Conservation (phyloP, 2,888 invertebrate genomes). For the Pseudococcus longispinus region DNA sequence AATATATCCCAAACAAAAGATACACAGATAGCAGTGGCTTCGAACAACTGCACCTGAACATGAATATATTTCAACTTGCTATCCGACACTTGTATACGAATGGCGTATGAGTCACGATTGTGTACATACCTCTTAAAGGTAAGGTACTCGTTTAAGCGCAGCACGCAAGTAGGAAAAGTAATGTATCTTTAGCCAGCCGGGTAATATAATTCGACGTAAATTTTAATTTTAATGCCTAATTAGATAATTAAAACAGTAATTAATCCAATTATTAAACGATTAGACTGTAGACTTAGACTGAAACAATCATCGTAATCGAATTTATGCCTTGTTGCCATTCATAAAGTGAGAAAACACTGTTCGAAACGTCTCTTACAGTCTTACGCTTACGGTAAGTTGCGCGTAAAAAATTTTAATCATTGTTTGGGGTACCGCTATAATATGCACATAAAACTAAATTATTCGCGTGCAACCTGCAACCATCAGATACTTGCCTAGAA, state of each 20-base stretch:
- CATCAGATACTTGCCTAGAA: not conserved
- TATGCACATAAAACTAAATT: not conserved
- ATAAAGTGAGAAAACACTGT: not conserved
- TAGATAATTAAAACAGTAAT: not conserved
- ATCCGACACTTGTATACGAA: conserved; percentile 15
- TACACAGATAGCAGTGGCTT: not conserved
- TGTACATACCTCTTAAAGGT: not conserved
- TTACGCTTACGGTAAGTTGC: not conserved
- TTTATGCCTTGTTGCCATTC: not conserved
- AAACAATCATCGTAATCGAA: not conserved
- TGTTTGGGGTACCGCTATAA: not conserved
- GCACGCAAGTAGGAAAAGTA: not conserved
- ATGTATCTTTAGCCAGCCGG: not conserved
- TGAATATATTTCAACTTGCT: conserved; percentile 10
- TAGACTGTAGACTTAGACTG: not conserved
- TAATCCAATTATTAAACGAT: not conserved
- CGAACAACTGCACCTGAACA: conserved; percentile 26
- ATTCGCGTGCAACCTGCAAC: conserved; percentile 5
- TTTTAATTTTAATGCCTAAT: not conserved
- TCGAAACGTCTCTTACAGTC: not conserved
- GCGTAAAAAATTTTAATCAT: not conserved
- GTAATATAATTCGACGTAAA: not conserved
- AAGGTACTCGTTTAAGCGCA: not conserved
- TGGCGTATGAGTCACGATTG: conserved; percentile 29
- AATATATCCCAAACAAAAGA: conserved; percentile 42